These are phyloP conservation scores for Characodon lateralis DNA, from an alignment of 2,797 vertebrate genomes.

Conservation along the genomic window DNA sequence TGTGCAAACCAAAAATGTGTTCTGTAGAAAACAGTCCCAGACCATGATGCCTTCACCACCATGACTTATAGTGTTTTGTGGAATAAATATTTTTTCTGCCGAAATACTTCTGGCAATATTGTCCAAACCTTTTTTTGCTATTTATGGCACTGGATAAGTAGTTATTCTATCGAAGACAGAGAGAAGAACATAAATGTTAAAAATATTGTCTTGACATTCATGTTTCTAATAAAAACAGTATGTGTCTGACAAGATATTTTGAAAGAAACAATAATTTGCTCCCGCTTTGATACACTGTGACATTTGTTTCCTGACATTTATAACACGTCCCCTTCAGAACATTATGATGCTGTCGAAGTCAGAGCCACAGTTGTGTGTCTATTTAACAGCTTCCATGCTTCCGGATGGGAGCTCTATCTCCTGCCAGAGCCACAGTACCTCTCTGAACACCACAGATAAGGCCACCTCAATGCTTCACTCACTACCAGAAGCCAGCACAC, in stretches of 20 bases:
- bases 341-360: slow-evolving; percentile 51
- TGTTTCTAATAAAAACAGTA: neutral
- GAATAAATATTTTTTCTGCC: neutral
- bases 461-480: slow-evolving; percentile 61
- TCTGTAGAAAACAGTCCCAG: neutral
- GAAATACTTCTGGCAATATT: neutral
- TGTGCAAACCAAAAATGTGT: neutral
- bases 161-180: neutral
- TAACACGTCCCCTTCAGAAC: slow-evolving; percentile 34
- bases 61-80: too few relatives aligned
- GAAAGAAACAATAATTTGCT: slow-evolving; percentile 17
- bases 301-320: slow-evolving; percentile 59
- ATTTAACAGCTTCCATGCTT: slow-evolving; percentile 64
- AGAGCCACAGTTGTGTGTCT: slow-evolving; percentile 68
- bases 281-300: slow-evolving; percentile 32
- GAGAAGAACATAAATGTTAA: neutral
- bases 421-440: slow-evolving; percentile 58
- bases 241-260: neutral
- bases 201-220: neutral
- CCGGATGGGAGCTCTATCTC: slow-evolving; percentile 63
- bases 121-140: neutral
- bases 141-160: neutral
- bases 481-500: slow-evolving; percentile 41
- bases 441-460: slow-evolving; percentile 78
- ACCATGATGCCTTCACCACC: neutral